Evolutionary conservation across 2,888 invertebrate species (phyloP).

Genomic region (Meganola albula): DNA sequence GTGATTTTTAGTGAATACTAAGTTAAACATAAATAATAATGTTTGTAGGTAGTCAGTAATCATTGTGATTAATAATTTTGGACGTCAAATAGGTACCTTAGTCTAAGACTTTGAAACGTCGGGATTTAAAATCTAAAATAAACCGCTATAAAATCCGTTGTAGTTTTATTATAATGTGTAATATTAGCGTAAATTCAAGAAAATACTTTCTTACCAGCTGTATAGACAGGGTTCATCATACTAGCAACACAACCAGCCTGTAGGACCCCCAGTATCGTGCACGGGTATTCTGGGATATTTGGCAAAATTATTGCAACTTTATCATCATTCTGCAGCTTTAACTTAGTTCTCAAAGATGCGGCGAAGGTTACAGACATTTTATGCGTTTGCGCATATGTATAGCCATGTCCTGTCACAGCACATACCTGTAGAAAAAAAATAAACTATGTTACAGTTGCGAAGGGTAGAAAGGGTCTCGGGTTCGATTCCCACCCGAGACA

Average conservation of each 20-base stretch:
- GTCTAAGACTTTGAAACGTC: too few relatives aligned
- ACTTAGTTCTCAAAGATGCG: constrained; percentile 79
- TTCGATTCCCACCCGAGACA: neutral
- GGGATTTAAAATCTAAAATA: too few relatives aligned
- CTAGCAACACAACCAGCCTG: constrained; percentile 84
- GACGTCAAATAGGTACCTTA: too few relatives aligned
- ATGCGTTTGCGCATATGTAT: constrained; percentile 82
- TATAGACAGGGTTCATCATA: constrained; percentile 82
- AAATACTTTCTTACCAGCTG: constrained; percentile 42
- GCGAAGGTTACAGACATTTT: constrained; percentile 80
- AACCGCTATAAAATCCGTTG: too few relatives aligned
- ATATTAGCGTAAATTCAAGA: neutral
- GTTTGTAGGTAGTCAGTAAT: too few relatives aligned
- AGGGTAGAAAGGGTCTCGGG: neutral
- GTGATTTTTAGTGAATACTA: too few relatives aligned
- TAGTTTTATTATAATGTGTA: too few relatives aligned
- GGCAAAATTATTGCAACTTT: constrained; percentile 84
- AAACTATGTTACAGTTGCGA: neutral
- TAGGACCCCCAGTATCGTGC: constrained; percentile 79
- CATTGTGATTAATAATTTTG: too few relatives aligned
- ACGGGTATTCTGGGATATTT: constrained; percentile 85
- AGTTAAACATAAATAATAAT: too few relatives aligned
- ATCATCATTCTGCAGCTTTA: constrained; percentile 81
- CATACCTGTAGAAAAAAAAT: constrained; percentile 78
- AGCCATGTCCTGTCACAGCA: constrained; percentile 83